phyloP scores from a whole-genome alignment of 2,113 vertebrate species.

The Dicaeum eximium region DNA sequence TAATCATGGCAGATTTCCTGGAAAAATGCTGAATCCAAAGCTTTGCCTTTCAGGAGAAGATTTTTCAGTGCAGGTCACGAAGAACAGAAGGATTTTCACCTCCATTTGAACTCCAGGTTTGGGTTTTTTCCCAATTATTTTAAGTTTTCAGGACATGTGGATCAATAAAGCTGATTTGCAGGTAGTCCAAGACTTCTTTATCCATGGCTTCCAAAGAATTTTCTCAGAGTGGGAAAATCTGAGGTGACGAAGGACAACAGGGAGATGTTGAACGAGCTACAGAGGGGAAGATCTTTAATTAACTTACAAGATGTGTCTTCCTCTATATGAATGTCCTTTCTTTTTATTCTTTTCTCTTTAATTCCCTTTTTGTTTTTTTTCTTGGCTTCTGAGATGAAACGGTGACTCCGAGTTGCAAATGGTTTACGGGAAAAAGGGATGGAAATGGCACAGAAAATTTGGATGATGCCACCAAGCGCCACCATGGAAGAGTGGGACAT shows the following conservation, averaged over 20 bases:
- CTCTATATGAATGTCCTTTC: neutral
- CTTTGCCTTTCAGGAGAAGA: neutral
- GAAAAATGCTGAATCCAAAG: neutral
- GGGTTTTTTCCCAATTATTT: neutral
- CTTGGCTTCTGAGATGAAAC: neutral
- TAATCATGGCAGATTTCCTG: neutral
- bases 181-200: neutral
- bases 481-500: neutral
- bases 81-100: neutral
- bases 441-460: neutral
- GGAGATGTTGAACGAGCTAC: neutral
- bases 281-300: neutral
- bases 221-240: neutral
- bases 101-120: neutral
- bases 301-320: neutral
- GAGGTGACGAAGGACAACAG: neutral
- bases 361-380: fast-evolving
- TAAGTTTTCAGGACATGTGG: neutral
- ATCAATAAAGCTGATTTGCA: neutral
- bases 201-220: neutral
- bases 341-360: neutral
- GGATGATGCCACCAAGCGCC: neutral
- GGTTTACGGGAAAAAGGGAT: neutral
- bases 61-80: neutral
- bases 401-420: neutral